Evolutionary conservation across 2,888 invertebrate genomes (phyloP).

Genomic region (Tetropium fuscum): DNA sequence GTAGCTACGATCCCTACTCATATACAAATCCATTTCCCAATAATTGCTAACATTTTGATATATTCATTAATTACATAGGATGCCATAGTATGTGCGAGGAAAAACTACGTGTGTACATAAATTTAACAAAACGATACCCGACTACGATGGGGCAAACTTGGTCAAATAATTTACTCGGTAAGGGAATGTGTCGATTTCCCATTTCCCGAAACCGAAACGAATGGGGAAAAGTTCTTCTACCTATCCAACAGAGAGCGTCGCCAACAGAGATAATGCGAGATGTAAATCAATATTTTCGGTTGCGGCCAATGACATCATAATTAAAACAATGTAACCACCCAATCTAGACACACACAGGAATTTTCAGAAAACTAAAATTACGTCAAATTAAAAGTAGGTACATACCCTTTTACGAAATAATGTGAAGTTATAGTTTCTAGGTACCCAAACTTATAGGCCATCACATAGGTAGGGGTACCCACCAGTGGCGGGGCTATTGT

Average conservation of each 20-base stretch:
- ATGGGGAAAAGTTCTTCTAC: conserved; percentile 31
- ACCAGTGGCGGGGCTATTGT: too few species aligned
- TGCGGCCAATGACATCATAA: conserved; percentile 39
- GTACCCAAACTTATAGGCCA: too few species aligned
- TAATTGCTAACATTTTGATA: conserved; percentile 6
- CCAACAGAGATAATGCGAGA: conserved; percentile 32
- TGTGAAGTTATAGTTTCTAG: conserved; percentile 1
- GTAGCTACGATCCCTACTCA: conserved; percentile 3
- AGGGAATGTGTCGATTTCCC: conserved; percentile 52
- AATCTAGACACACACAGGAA: not conserved
- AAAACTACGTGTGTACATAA: conserved; percentile 19
- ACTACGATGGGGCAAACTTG: conserved; percentile 34
- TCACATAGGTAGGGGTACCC: too few species aligned
- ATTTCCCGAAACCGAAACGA: conserved; percentile 53
- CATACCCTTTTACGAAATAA: too few species aligned
- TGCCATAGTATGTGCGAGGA: not conserved
- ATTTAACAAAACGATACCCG: conserved; percentile 43
- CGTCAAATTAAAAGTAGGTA: too few species aligned
- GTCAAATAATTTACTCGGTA: conserved; percentile 44
- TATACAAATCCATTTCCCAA: conserved; percentile 25
- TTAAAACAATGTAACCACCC: not conserved
- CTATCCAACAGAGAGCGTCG: conserved; percentile 43
- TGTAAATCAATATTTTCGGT: conserved; percentile 44
- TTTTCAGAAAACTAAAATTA: too few species aligned
- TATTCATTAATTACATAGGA: conserved; percentile 11